These are phyloP conservation scores for Machimus atricapillus DNA, from an alignment of 2,888 invertebrate genomes.

Conservation along the genomic window DNA sequence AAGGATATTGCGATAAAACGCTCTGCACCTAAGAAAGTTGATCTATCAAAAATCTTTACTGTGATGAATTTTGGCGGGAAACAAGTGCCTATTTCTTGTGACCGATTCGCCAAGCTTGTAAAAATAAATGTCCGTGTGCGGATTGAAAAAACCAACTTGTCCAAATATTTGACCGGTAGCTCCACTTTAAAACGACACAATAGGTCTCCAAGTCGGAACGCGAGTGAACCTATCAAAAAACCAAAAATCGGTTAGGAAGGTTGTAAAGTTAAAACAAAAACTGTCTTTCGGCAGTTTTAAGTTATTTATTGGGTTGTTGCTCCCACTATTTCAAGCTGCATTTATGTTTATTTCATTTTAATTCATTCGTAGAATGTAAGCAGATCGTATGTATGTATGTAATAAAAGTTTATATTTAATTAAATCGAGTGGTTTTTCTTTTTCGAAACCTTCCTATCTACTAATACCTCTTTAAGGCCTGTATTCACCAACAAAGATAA, in stretches of 20 bases:
- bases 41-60: conserved; percentile 52
- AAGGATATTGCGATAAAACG: conserved; percentile 45
- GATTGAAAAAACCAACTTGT: neutral
- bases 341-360: neutral
- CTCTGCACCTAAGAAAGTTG: conserved; percentile 44
- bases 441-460: neutral
- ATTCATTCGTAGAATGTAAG: neutral
- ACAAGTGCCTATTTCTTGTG: conserved; percentile 50
- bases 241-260: neutral
- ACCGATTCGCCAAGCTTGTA: conserved; percentile 52
- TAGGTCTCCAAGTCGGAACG: neutral
- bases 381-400: neutral
- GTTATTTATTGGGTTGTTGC: neutral
- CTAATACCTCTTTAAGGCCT: neutral
- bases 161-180: neutral
- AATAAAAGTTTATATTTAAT: neutral
- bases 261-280: neutral
- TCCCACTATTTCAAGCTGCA: neutral
- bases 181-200: neutral
- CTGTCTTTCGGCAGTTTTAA: neutral
- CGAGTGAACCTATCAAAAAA: neutral
- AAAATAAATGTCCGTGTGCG: conserved; percentile 49
- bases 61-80: conserved; percentile 52
- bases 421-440: neutral
- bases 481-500: too few relatives aligned